Conservation (phyloP, 1,140 invertebrate species). For the Vollenhovia emeryi region DNA sequence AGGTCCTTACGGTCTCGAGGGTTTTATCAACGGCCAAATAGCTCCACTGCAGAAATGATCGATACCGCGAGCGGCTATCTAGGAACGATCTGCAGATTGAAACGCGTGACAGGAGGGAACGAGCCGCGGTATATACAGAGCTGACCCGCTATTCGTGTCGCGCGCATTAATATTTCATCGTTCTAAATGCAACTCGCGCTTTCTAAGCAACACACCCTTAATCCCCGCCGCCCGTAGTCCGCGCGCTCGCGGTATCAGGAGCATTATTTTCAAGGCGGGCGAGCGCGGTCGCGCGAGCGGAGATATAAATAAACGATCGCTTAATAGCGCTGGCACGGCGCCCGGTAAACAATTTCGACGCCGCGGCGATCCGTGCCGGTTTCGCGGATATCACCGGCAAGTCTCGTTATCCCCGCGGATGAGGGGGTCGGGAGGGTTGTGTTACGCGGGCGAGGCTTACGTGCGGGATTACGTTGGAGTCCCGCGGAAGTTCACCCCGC, state of each 20-base stretch:
- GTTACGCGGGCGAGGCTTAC: slow-evolving; percentile 1
- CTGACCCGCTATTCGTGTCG: not conserved
- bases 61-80: not conserved
- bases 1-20: not conserved
- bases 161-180: slow-evolving; percentile 34
- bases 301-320: slow-evolving; percentile 58
- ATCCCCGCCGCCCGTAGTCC: slow-evolving; percentile 41
- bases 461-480: not conserved
- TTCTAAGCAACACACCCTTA: slow-evolving; percentile 46
- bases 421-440: not conserved
- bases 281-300: not conserved
- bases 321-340: slow-evolving; percentile 50
- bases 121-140: not conserved
- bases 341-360: slow-evolving; percentile 57
- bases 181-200: slow-evolving; percentile 18
- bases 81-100: not conserved
- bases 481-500: slow-evolving; percentile 8
- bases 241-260: slow-evolving; percentile 1
- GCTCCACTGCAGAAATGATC: not conserved
- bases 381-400: slow-evolving; percentile 42
- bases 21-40: not conserved
- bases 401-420: slow-evolving; percentile 33
- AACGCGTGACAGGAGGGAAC: not conserved
- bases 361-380: slow-evolving; percentile 28
- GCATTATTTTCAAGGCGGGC: slow-evolving; percentile 43